Conservation (phyloP, 2,113 vertebrate species). For the Cheirogaleus medius region DNA sequence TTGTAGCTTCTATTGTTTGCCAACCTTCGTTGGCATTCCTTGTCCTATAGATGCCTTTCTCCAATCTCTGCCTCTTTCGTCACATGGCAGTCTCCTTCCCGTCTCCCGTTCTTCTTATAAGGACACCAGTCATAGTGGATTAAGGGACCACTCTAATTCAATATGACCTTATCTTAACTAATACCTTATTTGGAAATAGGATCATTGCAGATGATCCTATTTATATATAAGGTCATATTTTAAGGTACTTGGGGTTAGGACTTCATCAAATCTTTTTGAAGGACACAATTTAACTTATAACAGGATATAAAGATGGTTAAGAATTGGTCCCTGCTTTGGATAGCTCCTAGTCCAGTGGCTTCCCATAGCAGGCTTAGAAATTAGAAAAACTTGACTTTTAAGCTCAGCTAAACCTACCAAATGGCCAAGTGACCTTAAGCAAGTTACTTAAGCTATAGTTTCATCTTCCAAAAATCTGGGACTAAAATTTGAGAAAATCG, state of each 20-base stretch:
- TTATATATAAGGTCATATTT: background rate
- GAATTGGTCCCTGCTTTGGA: background rate
- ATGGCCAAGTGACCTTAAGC: background rate
- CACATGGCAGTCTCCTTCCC: background rate
- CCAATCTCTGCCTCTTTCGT: background rate
- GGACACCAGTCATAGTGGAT: background rate
- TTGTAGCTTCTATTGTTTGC: background rate
- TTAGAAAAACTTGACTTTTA: constrained; percentile 11
- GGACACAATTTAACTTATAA: background rate
- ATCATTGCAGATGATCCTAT: background rate
- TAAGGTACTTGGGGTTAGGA: background rate
- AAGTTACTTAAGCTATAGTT: background rate
- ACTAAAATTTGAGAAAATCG: constrained; percentile 12
- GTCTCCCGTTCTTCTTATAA: background rate
- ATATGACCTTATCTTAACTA: background rate
- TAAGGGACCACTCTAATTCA: background rate
- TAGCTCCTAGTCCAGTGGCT: background rate
- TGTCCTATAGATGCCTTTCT: background rate
- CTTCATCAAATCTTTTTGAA: background rate
- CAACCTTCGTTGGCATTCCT: background rate
- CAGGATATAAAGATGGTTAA: background rate
- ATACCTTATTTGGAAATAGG: background rate
- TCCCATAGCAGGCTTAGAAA: background rate
- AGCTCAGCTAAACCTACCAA: background rate
- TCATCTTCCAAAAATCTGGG: background rate